Conservation (phyloP, 2,113 vertebrate genomes). For the Columbina picui region DNA sequence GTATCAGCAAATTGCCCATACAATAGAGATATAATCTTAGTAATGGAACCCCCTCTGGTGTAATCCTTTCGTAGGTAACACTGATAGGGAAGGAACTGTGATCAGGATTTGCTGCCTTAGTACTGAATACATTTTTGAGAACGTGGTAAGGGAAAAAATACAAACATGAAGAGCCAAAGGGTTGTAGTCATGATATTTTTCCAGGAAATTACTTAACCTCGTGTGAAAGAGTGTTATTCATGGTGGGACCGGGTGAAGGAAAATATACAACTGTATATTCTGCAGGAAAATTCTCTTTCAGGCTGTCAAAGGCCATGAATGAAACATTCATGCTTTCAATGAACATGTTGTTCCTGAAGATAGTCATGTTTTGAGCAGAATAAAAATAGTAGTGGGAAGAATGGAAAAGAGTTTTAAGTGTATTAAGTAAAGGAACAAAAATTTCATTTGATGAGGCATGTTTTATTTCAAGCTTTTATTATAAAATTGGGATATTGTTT, state of each 20-base stretch:
- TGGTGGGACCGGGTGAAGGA: not conserved
- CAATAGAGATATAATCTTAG: not conserved
- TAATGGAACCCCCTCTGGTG: not conserved
- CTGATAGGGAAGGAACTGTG: not conserved
- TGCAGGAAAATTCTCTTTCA: not conserved
- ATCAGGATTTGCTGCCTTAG: not conserved
- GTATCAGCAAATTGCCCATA: not conserved
- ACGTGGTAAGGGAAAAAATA: not conserved
- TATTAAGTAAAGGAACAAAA: not conserved
- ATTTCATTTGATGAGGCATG: not conserved
- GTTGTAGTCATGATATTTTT: not conserved
- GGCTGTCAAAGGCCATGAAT: slow-evolving; percentile 34
- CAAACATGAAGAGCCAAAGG: not conserved
- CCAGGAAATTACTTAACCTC: slow-evolving; percentile 8
- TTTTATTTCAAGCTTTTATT: not conserved
- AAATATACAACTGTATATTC: not conserved
- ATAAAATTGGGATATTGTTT: not conserved
- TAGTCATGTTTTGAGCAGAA: slow-evolving; percentile 29
- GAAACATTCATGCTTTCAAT: slow-evolving; percentile 49
- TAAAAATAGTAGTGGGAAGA: slow-evolving; percentile 39
- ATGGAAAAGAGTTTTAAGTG: not conserved
- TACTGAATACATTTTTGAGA: not conserved
- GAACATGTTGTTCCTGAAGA: slow-evolving; percentile 26
- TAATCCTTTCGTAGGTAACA: not conserved
- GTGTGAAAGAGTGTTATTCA: slow-evolving; percentile 29